Evolutionary conservation across 2,888 invertebrate species (phyloP), one percentile per base, ranked within the genome.

Genomic region (Galeopsomyia nigrocyanea): DNA sequence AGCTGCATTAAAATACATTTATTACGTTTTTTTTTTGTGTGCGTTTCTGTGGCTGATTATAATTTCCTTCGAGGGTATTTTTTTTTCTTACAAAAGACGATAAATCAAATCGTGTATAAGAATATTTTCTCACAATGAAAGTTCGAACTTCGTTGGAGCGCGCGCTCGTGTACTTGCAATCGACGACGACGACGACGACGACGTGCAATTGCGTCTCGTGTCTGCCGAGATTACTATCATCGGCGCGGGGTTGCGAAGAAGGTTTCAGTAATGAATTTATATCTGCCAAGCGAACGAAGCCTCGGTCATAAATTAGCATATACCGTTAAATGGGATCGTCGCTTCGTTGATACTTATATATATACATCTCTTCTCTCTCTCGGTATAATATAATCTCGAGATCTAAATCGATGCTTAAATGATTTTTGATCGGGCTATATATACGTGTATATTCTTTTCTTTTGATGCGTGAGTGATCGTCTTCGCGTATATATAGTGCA

Each of bases 341-440:
- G 61, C 61, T 60, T 7, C 70, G 68, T 67, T 67, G 73, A 76
- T 76, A 76, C 75, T 68, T 21, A 53, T 47, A 14, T 49, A 22
- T 55, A 60, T 22, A 22, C 5, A 17, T 31, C 51, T 46, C 22
- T 22, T 70, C n/a, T n/a, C n/a, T n/a, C n/a, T n/a, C n/a, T n/a
- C n/a, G n/a, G n/a, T n/a, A n/a, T n/a, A n/a, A 78, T 75, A 73
- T 81, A 82, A 83, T 84, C 84, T 82, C 80, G 79, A 79, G 79
- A 86, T 86, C 85, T 84, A 83, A 84, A 85, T 84, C 83, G 83
- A 79, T 78, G 79, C 78, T 79, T 80, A 80, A 80, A 81, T 79
- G 80, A 79, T 81, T 22, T 51, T 14, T 50, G 53, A 70, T 51
- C 74, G 62, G 72, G 62, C 14, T 21, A 3, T 7, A 7, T n/a